Evolutionary conservation across 2,113 vertebrate genomes (phyloP).

Genomic region (Odocoileus hemionus): DNA sequence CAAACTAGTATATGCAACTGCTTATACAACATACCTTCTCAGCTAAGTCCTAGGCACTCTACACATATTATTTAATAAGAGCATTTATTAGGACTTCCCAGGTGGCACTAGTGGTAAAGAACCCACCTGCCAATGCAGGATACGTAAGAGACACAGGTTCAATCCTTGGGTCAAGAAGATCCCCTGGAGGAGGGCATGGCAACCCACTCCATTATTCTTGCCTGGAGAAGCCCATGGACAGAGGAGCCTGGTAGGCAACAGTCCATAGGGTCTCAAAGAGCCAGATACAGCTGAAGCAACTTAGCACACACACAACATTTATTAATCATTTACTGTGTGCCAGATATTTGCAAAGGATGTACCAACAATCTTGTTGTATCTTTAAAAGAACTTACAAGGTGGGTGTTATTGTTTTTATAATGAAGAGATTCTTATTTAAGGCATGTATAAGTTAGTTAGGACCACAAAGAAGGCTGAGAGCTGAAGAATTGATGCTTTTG

Average conservation of each 20-base stretch:
- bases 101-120: background rate
- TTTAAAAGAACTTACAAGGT: conserved; percentile 3
- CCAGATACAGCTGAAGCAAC: background rate
- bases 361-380: background rate
- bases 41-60: background rate
- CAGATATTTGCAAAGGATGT: background rate
- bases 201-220: background rate
- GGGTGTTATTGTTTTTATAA: background rate
- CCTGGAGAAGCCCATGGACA: background rate
- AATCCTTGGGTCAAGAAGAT: background rate
- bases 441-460: background rate
- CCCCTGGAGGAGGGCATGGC: background rate
- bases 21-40: background rate
- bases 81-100: background rate
- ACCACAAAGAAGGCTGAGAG: background rate
- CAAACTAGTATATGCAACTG: background rate
- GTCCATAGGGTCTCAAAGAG: background rate
- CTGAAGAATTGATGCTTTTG: background rate
- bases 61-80: background rate
- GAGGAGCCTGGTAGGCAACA: background rate
- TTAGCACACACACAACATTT: background rate
- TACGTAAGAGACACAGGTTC: background rate
- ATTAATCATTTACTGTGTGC: background rate
- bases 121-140: background rate
- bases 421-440: background rate